A percentile compares a stretch with the other conserved stretches of the same genome.
phyloP scores from a whole-genome alignment of 2,888 invertebrate species.

The Drosophila emarginata region DNA sequence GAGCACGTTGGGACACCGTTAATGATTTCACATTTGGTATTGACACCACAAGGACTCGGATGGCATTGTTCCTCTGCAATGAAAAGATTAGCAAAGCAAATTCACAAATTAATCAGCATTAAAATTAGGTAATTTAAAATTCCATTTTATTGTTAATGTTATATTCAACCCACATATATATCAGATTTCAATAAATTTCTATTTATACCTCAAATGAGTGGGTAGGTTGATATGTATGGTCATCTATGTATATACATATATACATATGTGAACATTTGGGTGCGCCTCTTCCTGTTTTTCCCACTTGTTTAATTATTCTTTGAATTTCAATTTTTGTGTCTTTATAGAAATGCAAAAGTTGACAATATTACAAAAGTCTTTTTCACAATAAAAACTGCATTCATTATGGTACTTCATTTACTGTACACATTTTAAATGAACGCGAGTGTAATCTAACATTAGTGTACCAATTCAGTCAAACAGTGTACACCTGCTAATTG shows the following conservation, averaged over 20 bases:
- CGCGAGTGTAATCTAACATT: no score
- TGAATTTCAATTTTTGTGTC: no score
- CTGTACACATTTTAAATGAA: no score
- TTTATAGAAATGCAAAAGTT: no score
- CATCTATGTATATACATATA: background rate
- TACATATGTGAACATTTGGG: background rate
- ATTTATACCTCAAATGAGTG: background rate
- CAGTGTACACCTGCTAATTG: no score
- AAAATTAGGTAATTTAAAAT: no score
- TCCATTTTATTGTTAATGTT: no score
- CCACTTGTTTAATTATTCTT: background rate
- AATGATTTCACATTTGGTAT: conserved; percentile 91
- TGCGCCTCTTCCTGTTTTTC: background rate
- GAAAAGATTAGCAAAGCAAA: background rate
- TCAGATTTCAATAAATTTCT: background rate
- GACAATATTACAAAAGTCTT: no score
- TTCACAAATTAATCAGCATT: background rate
- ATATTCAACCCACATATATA: no score
- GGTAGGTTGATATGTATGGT: background rate
- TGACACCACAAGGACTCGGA: conserved; percentile 91
- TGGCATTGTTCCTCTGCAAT: conserved; percentile 90
- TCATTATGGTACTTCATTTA: no score
- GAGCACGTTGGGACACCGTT: conserved; percentile 91
- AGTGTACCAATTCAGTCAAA: no score
- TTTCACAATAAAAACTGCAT: no score